Evolutionary conservation across 2,888 invertebrate genomes (phyloP).

Genomic region (Zelleria hepariella): DNA sequence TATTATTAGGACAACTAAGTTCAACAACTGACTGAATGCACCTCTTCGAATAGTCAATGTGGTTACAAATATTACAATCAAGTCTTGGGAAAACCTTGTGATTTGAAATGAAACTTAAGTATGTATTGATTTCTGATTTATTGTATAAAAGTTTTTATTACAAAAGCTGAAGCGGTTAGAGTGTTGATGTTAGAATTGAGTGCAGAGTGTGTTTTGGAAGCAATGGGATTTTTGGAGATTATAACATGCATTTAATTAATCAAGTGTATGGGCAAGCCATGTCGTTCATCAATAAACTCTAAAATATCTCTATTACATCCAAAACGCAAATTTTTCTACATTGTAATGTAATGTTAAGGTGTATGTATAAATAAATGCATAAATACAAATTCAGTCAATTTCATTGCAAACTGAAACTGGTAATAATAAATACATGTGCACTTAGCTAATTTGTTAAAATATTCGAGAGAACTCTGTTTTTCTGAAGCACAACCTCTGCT

Average conservation of each 20-base stretch:
- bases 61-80: neutral
- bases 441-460: neutral
- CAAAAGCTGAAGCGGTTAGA: neutral
- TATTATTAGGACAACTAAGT: neutral
- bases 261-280: neutral
- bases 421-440: neutral
- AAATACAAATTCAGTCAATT: neutral
- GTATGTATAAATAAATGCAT: neutral
- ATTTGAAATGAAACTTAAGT: neutral
- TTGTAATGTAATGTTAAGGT: neutral
- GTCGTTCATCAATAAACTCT: neutral
- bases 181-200: neutral
- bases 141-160: neutral
- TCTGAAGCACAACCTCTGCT: too few relatives aligned
- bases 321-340: neutral
- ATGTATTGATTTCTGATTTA: neutral
- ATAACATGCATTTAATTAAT: neutral
- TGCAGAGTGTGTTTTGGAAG: neutral
- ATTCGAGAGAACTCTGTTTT: neutral
- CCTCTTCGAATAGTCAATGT: neutral
- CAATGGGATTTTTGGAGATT: neutral
- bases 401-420: neutral
- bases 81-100: neutral
- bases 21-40: neutral
- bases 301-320: neutral